Conservation (phyloP, 2,797 vertebrate genomes). For the Danio jaintianensis region DNA sequence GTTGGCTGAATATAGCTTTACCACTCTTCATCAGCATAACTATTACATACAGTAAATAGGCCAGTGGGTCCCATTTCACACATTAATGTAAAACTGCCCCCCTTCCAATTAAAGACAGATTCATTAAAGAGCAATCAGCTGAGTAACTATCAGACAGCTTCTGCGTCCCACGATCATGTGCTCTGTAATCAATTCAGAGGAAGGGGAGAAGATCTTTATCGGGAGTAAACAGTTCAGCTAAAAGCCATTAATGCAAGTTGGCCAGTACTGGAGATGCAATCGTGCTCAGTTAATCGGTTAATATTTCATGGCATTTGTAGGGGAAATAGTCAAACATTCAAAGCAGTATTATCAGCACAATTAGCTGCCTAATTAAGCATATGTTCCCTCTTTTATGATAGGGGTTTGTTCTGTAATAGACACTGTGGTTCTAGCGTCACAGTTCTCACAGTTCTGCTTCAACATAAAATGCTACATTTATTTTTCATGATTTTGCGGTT, state of each 20-base stretch:
- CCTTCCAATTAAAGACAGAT: conserved; percentile 13
- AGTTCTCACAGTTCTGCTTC: not conserved
- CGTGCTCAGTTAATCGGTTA: conserved; percentile 34
- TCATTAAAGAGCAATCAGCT: conserved; percentile 17
- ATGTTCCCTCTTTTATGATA: conserved; percentile 20
- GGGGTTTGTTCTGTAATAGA: conserved; percentile 10
- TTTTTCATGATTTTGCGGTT: no score
- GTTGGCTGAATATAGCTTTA: not conserved
- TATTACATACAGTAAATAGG: conserved; percentile 6
- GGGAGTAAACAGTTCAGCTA: conserved; percentile 22
- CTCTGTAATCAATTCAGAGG: conserved; percentile 20
- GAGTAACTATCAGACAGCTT: conserved; percentile 4
- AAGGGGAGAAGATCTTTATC: conserved; percentile 27
- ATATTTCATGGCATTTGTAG: conserved; percentile 36
- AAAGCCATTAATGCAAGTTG: conserved; percentile 25
- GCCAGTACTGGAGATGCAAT: conserved; percentile 1
- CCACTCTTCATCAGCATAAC: not conserved
- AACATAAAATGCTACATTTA: not conserved
- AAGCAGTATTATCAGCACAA: conserved; percentile 39
- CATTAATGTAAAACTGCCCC: conserved; percentile 9
- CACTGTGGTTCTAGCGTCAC: not conserved
- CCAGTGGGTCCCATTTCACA: not conserved
- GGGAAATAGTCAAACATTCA: conserved; percentile 22
- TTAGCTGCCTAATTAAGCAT: conserved; percentile 44
- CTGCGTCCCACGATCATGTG: conserved; percentile 14